Conservation (phyloP, 1,140 invertebrate genomes). For the Drosophila murphyi region DNA sequence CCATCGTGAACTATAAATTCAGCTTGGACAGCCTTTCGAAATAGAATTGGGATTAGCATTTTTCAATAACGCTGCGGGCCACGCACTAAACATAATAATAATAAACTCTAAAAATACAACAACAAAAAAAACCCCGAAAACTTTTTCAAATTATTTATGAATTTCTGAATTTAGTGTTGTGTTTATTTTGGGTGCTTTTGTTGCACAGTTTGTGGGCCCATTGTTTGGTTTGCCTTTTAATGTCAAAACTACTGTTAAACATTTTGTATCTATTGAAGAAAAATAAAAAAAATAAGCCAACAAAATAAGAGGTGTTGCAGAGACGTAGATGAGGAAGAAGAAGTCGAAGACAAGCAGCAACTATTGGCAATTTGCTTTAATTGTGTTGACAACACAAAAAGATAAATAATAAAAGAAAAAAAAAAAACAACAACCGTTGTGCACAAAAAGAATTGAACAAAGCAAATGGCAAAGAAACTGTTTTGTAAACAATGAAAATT, state of each 20-base stretch:
- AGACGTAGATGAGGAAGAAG: conserved; percentile 3
- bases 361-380: conserved; percentile 69
- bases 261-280: conserved; percentile 12
- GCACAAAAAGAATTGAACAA: conserved; percentile 6
- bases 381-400: conserved; percentile 62
- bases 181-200: conserved; percentile 28
- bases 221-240: conserved; percentile 39
- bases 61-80: conserved; percentile 24
- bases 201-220: conserved; percentile 13
- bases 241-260: conserved; percentile 50
- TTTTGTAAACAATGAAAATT: conserved; percentile 30
- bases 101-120: conserved; percentile 1
- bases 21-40: not conserved
- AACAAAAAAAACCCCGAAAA: conserved; percentile 23
- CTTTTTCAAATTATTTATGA: conserved; percentile 73
- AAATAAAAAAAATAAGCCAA: no score
- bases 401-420: not conserved
- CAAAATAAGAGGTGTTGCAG: conserved; percentile 9
- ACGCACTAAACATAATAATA: conserved; percentile 22
- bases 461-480: conserved; percentile 1
- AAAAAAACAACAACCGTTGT: conserved; percentile 28
- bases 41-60: conserved; percentile 13
- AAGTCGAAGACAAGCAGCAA: conserved; percentile 23
- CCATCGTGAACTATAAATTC: conserved; percentile 39
- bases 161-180: conserved; percentile 20